phyloP scores from a whole-genome alignment of 2,888 invertebrate genomes.

The Aphodius sticticus region DNA sequence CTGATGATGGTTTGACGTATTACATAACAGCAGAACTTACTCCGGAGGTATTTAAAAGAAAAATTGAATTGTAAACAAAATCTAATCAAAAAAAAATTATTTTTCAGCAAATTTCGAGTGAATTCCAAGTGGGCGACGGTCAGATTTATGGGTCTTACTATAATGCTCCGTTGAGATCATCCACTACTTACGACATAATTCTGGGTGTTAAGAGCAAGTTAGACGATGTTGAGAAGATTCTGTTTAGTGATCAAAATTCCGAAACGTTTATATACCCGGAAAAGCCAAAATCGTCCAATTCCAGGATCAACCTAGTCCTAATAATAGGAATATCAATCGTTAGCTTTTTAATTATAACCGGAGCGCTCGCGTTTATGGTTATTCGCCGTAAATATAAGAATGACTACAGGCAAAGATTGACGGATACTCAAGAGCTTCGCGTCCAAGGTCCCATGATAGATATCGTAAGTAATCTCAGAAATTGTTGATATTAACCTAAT shows the following conservation, averaged over 20 bases:
- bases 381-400: constrained; percentile 63
- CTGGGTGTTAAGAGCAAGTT: constrained; percentile 76
- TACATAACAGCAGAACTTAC: constrained; percentile 85
- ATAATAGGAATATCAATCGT: constrained; percentile 46
- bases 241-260: constrained; percentile 66
- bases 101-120: constrained; percentile 62
- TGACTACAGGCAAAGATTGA: constrained; percentile 59
- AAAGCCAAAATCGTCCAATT: not conserved
- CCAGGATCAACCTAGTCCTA: constrained; percentile 44
- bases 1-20: constrained; percentile 73
- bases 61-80: not conserved
- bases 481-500: too few species aligned
- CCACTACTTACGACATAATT: constrained; percentile 71
- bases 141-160: constrained; percentile 76
- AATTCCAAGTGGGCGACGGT: constrained; percentile 82
- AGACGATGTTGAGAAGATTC: constrained; percentile 69
- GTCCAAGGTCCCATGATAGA: constrained; percentile 82
- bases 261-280: not conserved
- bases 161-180: constrained; percentile 76
- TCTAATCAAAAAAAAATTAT: not conserved
- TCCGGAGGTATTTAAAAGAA: constrained; percentile 61
- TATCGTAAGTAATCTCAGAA: constrained; percentile 60
- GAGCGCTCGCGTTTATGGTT: constrained; percentile 72
- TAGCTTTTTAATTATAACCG: constrained; percentile 71
- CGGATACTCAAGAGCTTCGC: constrained; percentile 74